Conservation (phyloP, 1,140 invertebrate species). For the Drosophila repletoides region DNA sequence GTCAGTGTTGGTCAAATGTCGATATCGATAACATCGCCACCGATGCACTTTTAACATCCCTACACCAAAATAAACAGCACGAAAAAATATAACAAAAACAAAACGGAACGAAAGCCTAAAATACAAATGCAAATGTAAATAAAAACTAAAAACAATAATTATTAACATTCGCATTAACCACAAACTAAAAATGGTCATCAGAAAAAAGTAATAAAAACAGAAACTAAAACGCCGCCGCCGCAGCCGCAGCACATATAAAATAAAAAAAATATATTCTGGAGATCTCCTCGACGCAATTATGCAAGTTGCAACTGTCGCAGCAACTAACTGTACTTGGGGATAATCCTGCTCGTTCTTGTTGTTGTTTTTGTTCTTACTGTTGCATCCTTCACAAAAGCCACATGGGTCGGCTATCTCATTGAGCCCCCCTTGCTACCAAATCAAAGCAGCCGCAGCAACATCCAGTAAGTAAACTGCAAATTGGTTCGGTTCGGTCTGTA, state of each 20-base stretch:
- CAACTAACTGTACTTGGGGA: slow-evolving; percentile 38
- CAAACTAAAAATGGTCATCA: slow-evolving; percentile 6
- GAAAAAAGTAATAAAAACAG: not conserved
- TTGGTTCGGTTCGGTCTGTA: too few species aligned
- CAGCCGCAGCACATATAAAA: too few species aligned
- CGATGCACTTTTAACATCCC: slow-evolving; percentile 39
- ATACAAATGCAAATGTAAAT: slow-evolving; percentile 21
- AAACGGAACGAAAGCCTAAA: slow-evolving; percentile 36
- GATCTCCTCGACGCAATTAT: slow-evolving; percentile 65
- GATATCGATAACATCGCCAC: slow-evolving; percentile 27
- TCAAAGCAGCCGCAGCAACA: slow-evolving; percentile 4
- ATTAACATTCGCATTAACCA: not conserved
- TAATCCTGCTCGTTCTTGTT: slow-evolving; percentile 42
- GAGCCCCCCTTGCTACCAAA: too few species aligned
- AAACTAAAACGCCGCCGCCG: too few species aligned
- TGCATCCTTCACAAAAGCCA: too few species aligned
- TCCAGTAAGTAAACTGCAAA: slow-evolving; percentile 5
- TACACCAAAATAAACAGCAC: slow-evolving; percentile 47
- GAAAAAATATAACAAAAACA: slow-evolving; percentile 48
- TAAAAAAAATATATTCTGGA: not conserved
- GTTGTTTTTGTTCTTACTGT: not conserved
- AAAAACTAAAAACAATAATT: not conserved
- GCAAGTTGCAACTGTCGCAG: slow-evolving; percentile 64
- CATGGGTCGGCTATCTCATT: too few species aligned
- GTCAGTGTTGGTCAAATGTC: not conserved